Evolutionary conservation across 2,797 vertebrate species (phyloP), one percentile per base, ranked within the genome.

Genomic region (Anabas testudineus): DNA sequence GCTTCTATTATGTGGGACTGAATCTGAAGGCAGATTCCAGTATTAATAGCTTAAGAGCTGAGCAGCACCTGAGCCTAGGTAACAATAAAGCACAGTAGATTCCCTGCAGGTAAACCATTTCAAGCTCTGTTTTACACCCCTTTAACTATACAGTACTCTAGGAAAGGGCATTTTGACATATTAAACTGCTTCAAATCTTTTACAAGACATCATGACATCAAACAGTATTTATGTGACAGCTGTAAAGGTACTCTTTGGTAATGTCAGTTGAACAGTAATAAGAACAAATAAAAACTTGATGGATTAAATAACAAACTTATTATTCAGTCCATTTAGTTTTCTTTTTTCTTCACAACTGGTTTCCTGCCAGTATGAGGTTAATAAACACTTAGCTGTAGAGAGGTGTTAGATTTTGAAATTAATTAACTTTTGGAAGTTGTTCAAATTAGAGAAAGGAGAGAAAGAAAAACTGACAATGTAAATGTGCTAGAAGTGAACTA

Each of bases 11-110:
- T 81, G 78, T 72, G 73, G 79, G 57, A 66, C 57, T 63, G 48
- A 87, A 82, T 83, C 80, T 71, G 64, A 87, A 66, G 71, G 53
- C 72, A 45, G 60, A 78, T 71, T 87, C 56, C 34, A 84, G 51
- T 36, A 71, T 75, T 81, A 85, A 74, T 41, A 87, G 71, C 54
- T 59, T 67, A 61, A 72, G 67, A 86, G 71, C 32, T 41, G 55
- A 54, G 63, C 58, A 74, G 68, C 57, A 81, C 59, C 74, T 81
- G 68, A 76, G 71, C 78, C 67, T 74, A 46, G 54, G 79, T 69
- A 71, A 82, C 66, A 70, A 77, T 53, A 61, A 72, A 68, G 62
- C 75, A 54, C 41, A 59, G 37, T 5, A 66, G 36, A 74, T 66
- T 67, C 52, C 65, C 55, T 64, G 63, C 58, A 74, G 74, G 65